These are phyloP conservation scores for Eupsilia transversa DNA, from an alignment of 2,888 invertebrate genomes.

Conservation along the genomic window DNA sequence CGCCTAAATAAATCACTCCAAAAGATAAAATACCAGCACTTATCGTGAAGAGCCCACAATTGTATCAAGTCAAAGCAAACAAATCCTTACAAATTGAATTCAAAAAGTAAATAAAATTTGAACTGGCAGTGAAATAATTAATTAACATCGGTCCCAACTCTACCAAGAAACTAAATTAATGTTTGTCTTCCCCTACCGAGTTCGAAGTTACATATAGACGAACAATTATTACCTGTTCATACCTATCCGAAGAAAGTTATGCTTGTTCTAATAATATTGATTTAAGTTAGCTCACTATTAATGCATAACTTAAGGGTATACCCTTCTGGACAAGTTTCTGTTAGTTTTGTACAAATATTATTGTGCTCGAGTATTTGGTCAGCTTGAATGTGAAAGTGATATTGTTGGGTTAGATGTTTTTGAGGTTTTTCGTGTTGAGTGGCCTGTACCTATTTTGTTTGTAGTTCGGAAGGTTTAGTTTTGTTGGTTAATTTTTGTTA, in stretches of 20 bases:
- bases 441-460: slow-evolving; percentile 7
- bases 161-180: slow-evolving; percentile 83
- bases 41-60: slow-evolving; percentile 29
- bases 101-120: slow-evolving; percentile 74
- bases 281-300: slow-evolving; percentile 77
- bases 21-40: slow-evolving; percentile 11
- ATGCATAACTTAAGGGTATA: slow-evolving; percentile 72
- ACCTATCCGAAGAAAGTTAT: slow-evolving; percentile 77
- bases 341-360: slow-evolving; percentile 74
- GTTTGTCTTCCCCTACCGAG: slow-evolving; percentile 83
- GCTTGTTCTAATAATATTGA: slow-evolving; percentile 83
- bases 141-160: slow-evolving; percentile 80
- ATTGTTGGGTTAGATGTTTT: slow-evolving; percentile 66
- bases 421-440: slow-evolving; percentile 52
- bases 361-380: slow-evolving; percentile 72
- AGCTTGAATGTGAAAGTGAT: slow-evolving; percentile 73
- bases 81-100: slow-evolving; percentile 62
- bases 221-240: slow-evolving; percentile 77
- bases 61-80: slow-evolving; percentile 50
- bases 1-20: neutral
- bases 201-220: slow-evolving; percentile 79
- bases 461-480: neutral
- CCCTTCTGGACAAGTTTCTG: slow-evolving; percentile 69
- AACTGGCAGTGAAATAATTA: slow-evolving; percentile 81
- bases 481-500: neutral